Conservation (phyloP, 2,113 vertebrate species). For the Leuciscus idus region DNA sequence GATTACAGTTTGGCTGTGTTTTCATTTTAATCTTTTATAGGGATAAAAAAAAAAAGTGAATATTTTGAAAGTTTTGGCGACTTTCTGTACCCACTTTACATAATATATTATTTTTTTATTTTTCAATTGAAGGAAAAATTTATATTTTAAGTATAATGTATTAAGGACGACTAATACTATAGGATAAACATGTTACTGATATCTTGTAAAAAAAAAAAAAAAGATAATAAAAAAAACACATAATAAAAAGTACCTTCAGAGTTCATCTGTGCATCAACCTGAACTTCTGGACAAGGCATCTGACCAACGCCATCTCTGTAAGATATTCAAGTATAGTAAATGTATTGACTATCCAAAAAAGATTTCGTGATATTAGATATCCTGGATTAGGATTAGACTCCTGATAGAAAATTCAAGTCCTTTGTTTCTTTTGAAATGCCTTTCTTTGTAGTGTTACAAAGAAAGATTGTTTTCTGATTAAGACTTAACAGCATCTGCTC, state of each 20-base stretch:
- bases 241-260: conserved; percentile 16
- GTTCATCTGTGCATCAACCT: background rate
- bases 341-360: background rate
- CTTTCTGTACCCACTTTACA: background rate
- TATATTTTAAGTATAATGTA: background rate
- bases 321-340: background rate
- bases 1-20: background rate
- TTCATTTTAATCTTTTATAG: background rate
- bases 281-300: background rate
- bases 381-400: background rate
- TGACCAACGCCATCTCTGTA: background rate
- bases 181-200: background rate
- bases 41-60: background rate
- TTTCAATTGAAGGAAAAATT: background rate
- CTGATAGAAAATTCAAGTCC: background rate
- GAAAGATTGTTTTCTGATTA: background rate
- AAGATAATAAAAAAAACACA: too few species aligned
- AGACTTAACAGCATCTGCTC: background rate
- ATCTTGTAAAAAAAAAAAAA: background rate
- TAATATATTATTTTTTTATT: background rate
- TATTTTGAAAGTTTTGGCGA: background rate
- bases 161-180: background rate
- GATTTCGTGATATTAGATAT: background rate
- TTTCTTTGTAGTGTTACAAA: background rate
- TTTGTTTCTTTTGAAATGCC: background rate